Percentiles rank a stretch among this genome's conserved stretches.
These are phyloP conservation scores for Oreonectes daqikongensis DNA, from an alignment of 2,797 vertebrate species.

Conservation along the genomic window DNA sequence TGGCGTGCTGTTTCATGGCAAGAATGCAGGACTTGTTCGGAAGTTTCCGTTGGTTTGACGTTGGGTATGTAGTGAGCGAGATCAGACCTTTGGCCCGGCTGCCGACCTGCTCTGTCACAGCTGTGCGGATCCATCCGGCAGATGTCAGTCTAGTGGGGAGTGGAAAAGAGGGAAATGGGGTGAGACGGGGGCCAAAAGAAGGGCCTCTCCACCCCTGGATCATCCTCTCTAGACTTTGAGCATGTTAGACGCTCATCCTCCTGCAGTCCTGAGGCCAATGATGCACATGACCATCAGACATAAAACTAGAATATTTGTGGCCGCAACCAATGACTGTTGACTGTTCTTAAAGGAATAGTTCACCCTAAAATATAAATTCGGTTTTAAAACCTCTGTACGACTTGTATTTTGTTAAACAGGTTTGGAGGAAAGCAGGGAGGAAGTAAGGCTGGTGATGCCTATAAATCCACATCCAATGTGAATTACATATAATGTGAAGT, in stretches of 20 bases:
- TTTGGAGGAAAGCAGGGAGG: background rate
- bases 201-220: slow-evolving; percentile 54
- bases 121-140: slow-evolving; percentile 79
- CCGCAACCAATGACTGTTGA: background rate
- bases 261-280: background rate
- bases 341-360: too few relatives aligned
- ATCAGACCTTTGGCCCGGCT: slow-evolving; percentile 72
- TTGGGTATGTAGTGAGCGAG: slow-evolving; percentile 11
- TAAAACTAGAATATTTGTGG: background rate
- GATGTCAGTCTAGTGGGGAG: slow-evolving; percentile 69
- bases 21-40: slow-evolving; percentile 1
- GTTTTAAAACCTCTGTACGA: too few relatives aligned
- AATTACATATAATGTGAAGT: slow-evolving; percentile 73
- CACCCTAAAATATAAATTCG: too few relatives aligned
- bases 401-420: background rate
- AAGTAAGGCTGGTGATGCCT: slow-evolving; percentile 36
- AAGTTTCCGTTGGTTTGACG: slow-evolving; percentile 24
- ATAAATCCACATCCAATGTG: slow-evolving; percentile 66
- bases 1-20: slow-evolving; percentile 20
- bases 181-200: slow-evolving; percentile 46
- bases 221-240: slow-evolving; percentile 59
- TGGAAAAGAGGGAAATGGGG: slow-evolving; percentile 53
- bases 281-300: background rate
- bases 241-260: background rate
- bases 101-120: slow-evolving; percentile 72